Percentiles rank a stretch among this genome's conserved stretches.
phyloP scores from a whole-genome alignment of 2,888 invertebrate genomes.

The Xestobium rufovillosum region DNA sequence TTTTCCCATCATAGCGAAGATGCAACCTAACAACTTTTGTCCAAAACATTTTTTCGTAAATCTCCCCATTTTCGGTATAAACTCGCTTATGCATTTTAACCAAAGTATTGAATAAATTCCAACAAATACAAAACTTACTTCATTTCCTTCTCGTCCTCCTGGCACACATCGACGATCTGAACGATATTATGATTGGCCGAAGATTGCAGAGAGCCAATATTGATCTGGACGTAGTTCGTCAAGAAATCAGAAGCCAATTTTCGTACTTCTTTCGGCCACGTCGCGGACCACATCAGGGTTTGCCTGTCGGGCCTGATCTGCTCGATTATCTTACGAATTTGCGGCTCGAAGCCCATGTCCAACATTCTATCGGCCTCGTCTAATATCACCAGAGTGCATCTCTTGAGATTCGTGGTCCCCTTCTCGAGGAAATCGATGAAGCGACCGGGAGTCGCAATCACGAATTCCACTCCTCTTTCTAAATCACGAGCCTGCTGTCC shows the following conservation, averaged over 20 bases:
- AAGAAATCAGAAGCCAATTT: slow-evolving; percentile 92
- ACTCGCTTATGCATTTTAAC: too few relatives aligned
- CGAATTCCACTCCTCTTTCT: slow-evolving; percentile 83
- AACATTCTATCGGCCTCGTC: slow-evolving; percentile 96
- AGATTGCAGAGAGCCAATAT: slow-evolving; percentile 78
- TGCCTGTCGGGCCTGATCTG: slow-evolving; percentile 81
- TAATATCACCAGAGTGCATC: slow-evolving; percentile 82
- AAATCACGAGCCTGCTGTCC: slow-evolving; percentile 81
- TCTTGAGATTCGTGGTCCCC: slow-evolving; percentile 69
- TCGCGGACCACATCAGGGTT: slow-evolving; percentile 97
- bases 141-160: slow-evolving; percentile 77
- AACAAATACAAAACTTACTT: slow-evolving; percentile 39
- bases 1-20: too few relatives aligned
- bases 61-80: too few relatives aligned
- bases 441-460: slow-evolving; percentile 88
- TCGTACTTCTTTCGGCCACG: slow-evolving; percentile 97
- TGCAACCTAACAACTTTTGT: too few relatives aligned
- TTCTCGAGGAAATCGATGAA: slow-evolving; percentile 85
- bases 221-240: slow-evolving; percentile 84
- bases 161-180: slow-evolving; percentile 83
- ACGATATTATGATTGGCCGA: slow-evolving; percentile 87
- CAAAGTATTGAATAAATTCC: too few relatives aligned
- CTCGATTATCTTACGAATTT: slow-evolving; percentile 86
- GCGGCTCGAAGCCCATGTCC: slow-evolving; percentile 95
- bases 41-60: too few relatives aligned